Percentiles rank a stretch among this genome's conserved stretches.
These are phyloP conservation scores for Epinotia nisella DNA, from an alignment of 2,888 invertebrate species.

Conservation along the genomic window DNA sequence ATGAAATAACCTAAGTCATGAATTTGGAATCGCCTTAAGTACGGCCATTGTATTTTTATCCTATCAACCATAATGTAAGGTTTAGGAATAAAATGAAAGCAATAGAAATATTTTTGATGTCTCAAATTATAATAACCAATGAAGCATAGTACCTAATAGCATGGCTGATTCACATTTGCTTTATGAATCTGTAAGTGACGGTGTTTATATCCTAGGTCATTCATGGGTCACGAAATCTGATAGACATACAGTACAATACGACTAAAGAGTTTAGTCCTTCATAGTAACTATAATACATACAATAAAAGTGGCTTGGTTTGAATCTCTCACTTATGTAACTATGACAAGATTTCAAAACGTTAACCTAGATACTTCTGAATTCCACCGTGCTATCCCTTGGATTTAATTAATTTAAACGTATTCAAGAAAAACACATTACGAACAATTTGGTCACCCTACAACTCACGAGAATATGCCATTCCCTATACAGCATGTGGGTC, in stretches of 20 bases:
- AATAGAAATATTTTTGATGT: conserved; percentile 42
- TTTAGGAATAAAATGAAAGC: conserved; percentile 20
- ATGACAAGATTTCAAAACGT: no score
- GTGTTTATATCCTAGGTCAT: conserved; percentile 5
- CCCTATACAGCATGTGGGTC: no score
- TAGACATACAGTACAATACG: background rate
- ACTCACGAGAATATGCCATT: no score
- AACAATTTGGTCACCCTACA: no score
- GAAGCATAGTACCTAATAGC: conserved; percentile 19
- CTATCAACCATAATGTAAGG: conserved; percentile 21
- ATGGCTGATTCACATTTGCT: conserved; percentile 19
- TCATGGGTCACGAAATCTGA: background rate
- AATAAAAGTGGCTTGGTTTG: no score
- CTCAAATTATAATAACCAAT: conserved; percentile 38
- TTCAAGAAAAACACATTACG: no score
- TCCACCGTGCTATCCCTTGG: no score
- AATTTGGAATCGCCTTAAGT: conserved; percentile 40
- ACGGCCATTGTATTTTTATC: conserved; percentile 37
- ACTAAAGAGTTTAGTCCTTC: no score
- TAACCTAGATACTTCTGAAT: no score
- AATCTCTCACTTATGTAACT: no score
- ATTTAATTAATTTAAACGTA: no score
- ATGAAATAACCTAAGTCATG: conserved; percentile 27
- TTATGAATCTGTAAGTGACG: background rate
- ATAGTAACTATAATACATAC: no score